These are phyloP conservation scores for Corvus cornix DNA, from an alignment of 2,113 vertebrate species.

Conservation along the genomic window DNA sequence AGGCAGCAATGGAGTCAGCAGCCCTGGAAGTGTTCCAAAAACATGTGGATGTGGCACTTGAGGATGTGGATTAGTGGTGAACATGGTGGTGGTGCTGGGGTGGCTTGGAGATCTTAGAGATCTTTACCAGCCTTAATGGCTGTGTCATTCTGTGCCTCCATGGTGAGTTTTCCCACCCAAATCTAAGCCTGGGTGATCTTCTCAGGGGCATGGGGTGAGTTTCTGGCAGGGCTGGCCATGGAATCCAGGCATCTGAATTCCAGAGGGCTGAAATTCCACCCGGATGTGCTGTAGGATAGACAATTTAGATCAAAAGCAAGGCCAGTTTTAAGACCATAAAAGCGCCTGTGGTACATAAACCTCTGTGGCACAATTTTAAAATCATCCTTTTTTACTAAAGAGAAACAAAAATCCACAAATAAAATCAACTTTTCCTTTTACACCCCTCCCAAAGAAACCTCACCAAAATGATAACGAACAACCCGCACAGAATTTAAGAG, in stretches of 20 bases:
- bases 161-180: neutral
- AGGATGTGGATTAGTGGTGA: neutral
- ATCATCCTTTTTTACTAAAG: neutral
- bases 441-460: neutral
- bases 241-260: neutral
- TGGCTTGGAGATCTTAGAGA: neutral
- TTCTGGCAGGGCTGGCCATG: neutral
- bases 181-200: neutral
- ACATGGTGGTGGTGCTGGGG: neutral
- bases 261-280: neutral
- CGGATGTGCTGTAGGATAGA: neutral
- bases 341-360: neutral
- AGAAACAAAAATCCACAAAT: neutral
- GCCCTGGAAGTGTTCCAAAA: neutral
- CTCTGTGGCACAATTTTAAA: neutral
- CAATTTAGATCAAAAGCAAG: neutral
- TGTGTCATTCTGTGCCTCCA: neutral
- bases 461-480: neutral
- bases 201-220: neutral
- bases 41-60: fast-evolving
- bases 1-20: neutral
- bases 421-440: neutral
- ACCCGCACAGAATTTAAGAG: neutral
- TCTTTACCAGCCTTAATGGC: neutral
- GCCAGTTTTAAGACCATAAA: neutral